Percentiles rank a stretch among this genome's conserved stretches.
These are phyloP conservation scores for Diplodus puntazzo DNA, from an alignment of 2,797 vertebrate genomes.

Conservation along the genomic window DNA sequence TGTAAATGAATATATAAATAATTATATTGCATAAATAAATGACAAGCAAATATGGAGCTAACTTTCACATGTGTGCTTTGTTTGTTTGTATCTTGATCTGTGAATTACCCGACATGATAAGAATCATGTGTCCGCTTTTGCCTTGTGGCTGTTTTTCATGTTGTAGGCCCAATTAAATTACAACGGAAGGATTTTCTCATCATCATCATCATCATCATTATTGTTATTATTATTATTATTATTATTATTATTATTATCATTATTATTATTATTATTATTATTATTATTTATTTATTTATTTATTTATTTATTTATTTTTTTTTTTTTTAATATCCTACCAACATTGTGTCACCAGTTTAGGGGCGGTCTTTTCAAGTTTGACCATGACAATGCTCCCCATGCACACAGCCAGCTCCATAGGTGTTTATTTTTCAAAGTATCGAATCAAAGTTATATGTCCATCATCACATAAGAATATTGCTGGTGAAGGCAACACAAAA, in stretches of 20 bases:
- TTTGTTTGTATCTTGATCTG: slow-evolving; percentile 14
- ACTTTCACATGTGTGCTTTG: not conserved
- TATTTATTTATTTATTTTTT: too few relatives aligned
- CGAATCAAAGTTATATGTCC: too few relatives aligned
- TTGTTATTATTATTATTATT: too few relatives aligned
- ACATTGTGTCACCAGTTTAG: not conserved
- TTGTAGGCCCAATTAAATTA: not conserved
- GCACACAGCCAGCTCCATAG: not conserved
- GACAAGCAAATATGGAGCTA: slow-evolving; percentile 63
- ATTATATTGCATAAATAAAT: slow-evolving; percentile 85
- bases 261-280: too few relatives aligned
- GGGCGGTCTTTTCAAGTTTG: not conserved
- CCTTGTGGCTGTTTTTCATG: not conserved
- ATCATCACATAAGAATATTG: not conserved
- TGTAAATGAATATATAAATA: slow-evolving; percentile 84
- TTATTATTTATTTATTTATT: too few relatives aligned
- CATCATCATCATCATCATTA: too few relatives aligned
- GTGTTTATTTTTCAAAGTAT: not conserved
- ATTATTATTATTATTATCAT: too few relatives aligned
- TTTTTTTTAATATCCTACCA: too few relatives aligned
- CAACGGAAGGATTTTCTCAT: too few relatives aligned
- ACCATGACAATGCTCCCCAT: too few relatives aligned
- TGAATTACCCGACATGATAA: not conserved
- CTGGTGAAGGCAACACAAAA: not conserved
- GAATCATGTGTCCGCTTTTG: not conserved